Base-by-base conservation (phyloP, 2,797 vertebrate genomes). In the Hafferia zeledoni region DNA sequence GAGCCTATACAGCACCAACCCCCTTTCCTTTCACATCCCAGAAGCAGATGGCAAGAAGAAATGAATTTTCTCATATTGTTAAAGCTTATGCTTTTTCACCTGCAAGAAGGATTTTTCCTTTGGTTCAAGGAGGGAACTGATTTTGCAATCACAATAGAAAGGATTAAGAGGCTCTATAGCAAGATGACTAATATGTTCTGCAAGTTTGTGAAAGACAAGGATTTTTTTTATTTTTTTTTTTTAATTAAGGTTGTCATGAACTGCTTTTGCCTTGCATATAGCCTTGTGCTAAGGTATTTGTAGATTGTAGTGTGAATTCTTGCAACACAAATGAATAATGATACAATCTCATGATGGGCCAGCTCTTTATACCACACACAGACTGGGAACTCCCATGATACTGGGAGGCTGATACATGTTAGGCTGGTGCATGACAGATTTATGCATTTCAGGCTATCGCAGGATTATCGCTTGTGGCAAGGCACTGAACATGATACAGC, bases 21-120 rank as follows among this genome's bases (percentile, higher is more conserved):
- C 33, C 50, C 23, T 78, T 83, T 61, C 43, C 90, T 71, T 81
- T 83, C 86, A 87, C 63, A 83, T 90, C 92, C 78, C 91, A 93
- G 93, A 95, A 72, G 91, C 95, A 97, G 95, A 96, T 94, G 92
- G 80, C 85, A 84, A 76, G 64, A 87, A 85, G 49, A 94, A 95
- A 93, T 89, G 6, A 83, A 57, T 93, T 94, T 89, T 71, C 39
- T 78, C 60, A 25, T 88, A 49, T 69, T 84, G 71, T 70, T 94
- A 82, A 83, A 90, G 41, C 56, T 81, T 37, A 33, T 56, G 43
- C 13, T 59, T 92, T 93, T 86, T 69, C n/a, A 71, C 63, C 86
- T 72, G 31, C 15, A 8, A 83, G 56, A 60, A 83, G 16, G 53
- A 84, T 61, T 96, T 81, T 60, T 67, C 53, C 71, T 78, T 80